These are phyloP conservation scores for Geophilus truncorum DNA, from an alignment of 2,888 invertebrate genomes.

Conservation along the genomic window DNA sequence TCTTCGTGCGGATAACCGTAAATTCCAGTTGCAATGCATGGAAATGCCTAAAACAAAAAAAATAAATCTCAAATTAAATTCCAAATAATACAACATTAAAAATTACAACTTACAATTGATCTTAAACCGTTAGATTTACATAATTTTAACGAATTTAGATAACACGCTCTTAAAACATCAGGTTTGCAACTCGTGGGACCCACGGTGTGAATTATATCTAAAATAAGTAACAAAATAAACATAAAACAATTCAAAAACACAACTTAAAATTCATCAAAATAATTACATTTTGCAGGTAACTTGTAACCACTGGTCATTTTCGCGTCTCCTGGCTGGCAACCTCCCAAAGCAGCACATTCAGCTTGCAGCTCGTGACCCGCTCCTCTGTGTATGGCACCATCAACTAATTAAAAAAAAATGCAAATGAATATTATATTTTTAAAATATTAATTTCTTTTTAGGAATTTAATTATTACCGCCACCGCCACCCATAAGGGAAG, in stretches of 20 bases:
- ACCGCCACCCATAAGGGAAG: constrained; percentile 67
- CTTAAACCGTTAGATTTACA: constrained; percentile 56
- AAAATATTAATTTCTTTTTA: neutral
- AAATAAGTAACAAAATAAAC: neutral
- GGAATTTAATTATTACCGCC: constrained; percentile 56
- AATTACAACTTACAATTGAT: constrained; percentile 57
- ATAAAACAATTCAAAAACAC: neutral
- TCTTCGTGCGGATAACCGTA: constrained; percentile 76
- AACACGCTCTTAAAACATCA: constrained; percentile 62
- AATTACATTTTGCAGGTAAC: constrained; percentile 76
- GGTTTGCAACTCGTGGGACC: constrained; percentile 73
- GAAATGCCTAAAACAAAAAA: constrained; percentile 60
- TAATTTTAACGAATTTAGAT: constrained; percentile 61
- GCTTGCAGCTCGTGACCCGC: constrained; percentile 65
- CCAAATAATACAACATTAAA: neutral
- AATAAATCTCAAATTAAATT: constrained; percentile 29
- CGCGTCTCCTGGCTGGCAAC: constrained; percentile 76
- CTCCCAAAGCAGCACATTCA: constrained; percentile 65
- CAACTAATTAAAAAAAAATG: constrained; percentile 56
- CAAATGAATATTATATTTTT: neutral
- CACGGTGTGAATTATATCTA: constrained; percentile 85
- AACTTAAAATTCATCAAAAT: neutral
- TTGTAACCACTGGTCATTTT: constrained; percentile 74
- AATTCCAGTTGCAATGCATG: constrained; percentile 87
- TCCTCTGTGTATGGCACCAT: constrained; percentile 80